Conservation (phyloP, 2,888 invertebrate species). For the Chesias legatella region DNA sequence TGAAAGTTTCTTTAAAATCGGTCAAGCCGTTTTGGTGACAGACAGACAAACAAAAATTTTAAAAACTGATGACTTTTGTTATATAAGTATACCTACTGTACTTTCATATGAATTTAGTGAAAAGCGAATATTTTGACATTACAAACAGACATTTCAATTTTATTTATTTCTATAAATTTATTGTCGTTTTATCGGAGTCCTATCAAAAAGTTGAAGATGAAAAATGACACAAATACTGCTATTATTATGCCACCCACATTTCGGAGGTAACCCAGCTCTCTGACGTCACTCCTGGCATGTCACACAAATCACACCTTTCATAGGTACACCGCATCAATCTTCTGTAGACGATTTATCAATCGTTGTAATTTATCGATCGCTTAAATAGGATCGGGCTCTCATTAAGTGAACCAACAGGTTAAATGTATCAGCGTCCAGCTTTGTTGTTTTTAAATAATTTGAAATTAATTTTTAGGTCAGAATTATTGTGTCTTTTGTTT, state of each 20-base stretch:
- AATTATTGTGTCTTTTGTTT: too few relatives aligned
- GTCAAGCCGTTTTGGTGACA: too few relatives aligned
- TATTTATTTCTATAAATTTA: too few relatives aligned
- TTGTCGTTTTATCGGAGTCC: conserved; percentile 8
- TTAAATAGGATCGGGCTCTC: conserved; percentile 59
- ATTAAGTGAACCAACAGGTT: conserved; percentile 54
- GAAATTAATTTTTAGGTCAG: too few relatives aligned
- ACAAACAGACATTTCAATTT: too few relatives aligned
- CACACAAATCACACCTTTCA: conserved; percentile 47
- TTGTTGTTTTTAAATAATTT: background rate
- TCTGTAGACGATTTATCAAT: conserved; percentile 63
- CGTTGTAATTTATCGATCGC: conserved; percentile 25
- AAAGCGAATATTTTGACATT: too few relatives aligned
- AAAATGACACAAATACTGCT: conserved; percentile 18
- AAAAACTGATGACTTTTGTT: too few relatives aligned
- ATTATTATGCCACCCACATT: conserved; percentile 11
- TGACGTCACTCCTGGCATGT: conserved; percentile 59
- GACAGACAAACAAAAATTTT: too few relatives aligned
- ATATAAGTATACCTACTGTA: too few relatives aligned
- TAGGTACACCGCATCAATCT: conserved; percentile 58
- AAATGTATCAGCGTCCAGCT: conserved; percentile 17
- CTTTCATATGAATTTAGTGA: too few relatives aligned
- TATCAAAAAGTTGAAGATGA: conserved; percentile 8
- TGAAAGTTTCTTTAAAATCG: too few relatives aligned
- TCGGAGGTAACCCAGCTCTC: conserved; percentile 20